Evolutionary conservation across 2,113 vertebrate genomes (phyloP).

Genomic region (Lonchura striata): DNA sequence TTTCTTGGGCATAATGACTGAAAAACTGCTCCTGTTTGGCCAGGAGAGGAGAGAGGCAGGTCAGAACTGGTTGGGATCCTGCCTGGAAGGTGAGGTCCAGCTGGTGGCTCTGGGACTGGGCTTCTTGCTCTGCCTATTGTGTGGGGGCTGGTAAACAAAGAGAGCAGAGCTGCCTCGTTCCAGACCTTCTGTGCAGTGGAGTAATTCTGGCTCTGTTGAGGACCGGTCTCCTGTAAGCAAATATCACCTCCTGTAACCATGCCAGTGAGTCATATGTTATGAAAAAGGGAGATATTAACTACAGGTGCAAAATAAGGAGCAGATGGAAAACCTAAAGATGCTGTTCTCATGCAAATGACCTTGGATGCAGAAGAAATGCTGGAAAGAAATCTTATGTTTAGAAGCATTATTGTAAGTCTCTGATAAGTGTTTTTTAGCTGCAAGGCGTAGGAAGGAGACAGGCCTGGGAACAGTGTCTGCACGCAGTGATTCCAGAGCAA

Average conservation of each 20-base stretch:
- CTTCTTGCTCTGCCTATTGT: not conserved
- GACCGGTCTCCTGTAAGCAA: constrained; percentile 21
- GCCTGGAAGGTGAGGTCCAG: not conserved
- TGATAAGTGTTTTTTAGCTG: constrained; percentile 27
- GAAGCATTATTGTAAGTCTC: constrained; percentile 13
- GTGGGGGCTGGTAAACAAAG: not conserved
- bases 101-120: not conserved
- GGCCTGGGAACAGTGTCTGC: constrained; percentile 51
- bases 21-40: not conserved
- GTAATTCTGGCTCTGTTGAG: not conserved
- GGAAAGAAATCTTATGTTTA: not conserved
- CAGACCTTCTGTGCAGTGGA: not conserved
- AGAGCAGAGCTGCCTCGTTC: not conserved
- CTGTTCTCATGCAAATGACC: constrained; percentile 14
- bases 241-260: not conserved
- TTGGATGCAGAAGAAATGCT: constrained; percentile 15
- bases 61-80: not conserved
- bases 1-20: not conserved
- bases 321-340: constrained; percentile 37
- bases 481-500: constrained; percentile 2
- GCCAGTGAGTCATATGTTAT: constrained; percentile 39
- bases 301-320: constrained; percentile 52
- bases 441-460: constrained; percentile 53
- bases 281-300: constrained; percentile 28
- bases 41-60: not conserved